phyloP scores from a whole-genome alignment of 2,888 invertebrate species.

The Pherbina coryleti region DNA sequence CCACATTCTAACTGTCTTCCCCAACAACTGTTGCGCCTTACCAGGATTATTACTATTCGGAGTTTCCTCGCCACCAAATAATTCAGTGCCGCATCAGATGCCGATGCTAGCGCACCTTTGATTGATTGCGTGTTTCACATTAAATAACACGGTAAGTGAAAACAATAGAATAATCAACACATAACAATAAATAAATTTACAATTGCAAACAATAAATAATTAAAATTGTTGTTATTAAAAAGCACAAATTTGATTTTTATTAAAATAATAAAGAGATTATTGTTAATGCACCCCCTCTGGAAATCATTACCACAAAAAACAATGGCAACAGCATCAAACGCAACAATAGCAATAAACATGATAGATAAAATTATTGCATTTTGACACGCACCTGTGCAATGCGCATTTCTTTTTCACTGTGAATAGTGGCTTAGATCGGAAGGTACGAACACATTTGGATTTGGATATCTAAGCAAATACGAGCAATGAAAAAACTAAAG shows the following conservation, averaged over 20 bases:
- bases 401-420: constrained; percentile 40
- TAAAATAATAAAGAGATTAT: constrained; percentile 12
- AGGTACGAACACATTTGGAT: not conserved
- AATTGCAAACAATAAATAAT: constrained; percentile 16
- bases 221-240: constrained; percentile 20
- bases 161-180: constrained; percentile 18
- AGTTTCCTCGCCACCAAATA: not conserved
- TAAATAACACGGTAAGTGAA: constrained; percentile 18
- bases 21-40: constrained; percentile 12
- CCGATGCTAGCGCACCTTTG: not conserved
- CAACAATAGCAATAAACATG: constrained; percentile 53
- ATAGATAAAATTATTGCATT: constrained; percentile 52
- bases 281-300: constrained; percentile 15
- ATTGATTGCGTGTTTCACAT: not conserved
- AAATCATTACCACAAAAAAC: not conserved
- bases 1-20: not conserved
- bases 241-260: constrained; percentile 30
- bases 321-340: constrained; percentile 7
- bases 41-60: not conserved
- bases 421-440: constrained; percentile 1
- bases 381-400: constrained; percentile 34
- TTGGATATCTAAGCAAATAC: not conserved
- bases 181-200: constrained; percentile 18
- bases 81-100: constrained; percentile 21
- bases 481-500: constrained; percentile 21